Conservation (phyloP, 2,888 invertebrate species). For the Drosophila tripunctata region DNA sequence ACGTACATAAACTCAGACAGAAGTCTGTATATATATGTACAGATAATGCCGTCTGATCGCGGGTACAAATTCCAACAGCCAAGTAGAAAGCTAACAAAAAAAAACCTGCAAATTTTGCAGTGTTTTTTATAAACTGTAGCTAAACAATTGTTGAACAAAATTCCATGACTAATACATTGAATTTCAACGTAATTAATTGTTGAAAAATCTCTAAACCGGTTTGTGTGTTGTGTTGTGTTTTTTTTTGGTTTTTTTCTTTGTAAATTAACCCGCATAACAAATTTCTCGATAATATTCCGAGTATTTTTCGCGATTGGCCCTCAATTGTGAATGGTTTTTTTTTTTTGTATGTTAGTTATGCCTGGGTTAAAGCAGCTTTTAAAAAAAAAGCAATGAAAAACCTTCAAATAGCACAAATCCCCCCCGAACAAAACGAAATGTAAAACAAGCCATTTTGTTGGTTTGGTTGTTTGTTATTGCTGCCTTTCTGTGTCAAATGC, state of each 20-base stretch:
- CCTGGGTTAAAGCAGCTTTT: neutral
- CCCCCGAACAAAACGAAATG: neutral
- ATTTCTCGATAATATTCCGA: conserved; percentile 1
- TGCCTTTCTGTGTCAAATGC: conserved; percentile 71
- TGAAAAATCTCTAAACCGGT: conserved; percentile 5
- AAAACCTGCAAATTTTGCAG: conserved; percentile 1
- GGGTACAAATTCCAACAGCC: conserved; percentile 12
- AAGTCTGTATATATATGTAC: neutral
- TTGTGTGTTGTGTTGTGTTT: neutral
- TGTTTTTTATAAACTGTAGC: neutral
- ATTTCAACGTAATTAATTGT: conserved; percentile 7
- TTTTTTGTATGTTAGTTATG: neutral
- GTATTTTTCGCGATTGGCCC: neutral
- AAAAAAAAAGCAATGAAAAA: neutral
- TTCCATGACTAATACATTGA: conserved; percentile 2
- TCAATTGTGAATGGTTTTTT: neutral
- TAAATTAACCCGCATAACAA: conserved; percentile 4
- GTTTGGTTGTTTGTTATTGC: conserved; percentile 7
- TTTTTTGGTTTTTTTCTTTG: neutral
- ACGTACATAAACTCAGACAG: too few species aligned
- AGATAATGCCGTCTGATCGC: neutral
- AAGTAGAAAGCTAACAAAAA: neutral
- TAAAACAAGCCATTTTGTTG: conserved; percentile 6
- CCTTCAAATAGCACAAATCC: neutral
- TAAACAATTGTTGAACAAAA: neutral